A percentile compares a stretch with the other conserved stretches of the same genome.
Evolutionary conservation across 2,113 vertebrate species (phyloP).

Genomic region (Centropus unirufus): DNA sequence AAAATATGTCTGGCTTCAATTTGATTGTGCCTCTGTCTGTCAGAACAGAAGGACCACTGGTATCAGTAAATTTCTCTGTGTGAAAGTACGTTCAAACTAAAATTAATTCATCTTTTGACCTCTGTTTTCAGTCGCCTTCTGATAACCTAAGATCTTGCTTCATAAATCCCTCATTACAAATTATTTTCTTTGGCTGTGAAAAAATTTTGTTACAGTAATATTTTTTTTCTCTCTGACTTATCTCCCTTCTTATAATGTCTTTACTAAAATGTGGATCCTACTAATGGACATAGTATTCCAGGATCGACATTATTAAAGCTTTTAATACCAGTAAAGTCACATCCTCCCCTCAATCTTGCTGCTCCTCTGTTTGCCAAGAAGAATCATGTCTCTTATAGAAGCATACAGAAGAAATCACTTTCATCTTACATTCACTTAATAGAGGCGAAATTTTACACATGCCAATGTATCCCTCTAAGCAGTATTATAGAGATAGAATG

Average conservation of each 20-base stretch:
- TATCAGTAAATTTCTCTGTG: neutral
- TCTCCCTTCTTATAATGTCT: neutral
- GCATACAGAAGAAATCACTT: neutral
- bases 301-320: neutral
- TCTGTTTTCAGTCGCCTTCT: neutral
- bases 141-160: conserved; percentile 51
- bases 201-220: neutral
- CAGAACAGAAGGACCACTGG: neutral
- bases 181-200: conserved; percentile 43
- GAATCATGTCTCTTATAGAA: neutral
- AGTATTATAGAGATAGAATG: neutral
- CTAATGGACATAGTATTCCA: neutral
- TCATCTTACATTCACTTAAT: neutral
- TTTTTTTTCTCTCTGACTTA: neutral
- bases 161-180: conserved; percentile 40
- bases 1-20: conserved; percentile 14
- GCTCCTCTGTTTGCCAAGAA: neutral
- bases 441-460: neutral
- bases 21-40: neutral
- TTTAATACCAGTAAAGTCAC: neutral
- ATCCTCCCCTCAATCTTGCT: neutral
- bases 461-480: neutral
- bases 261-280: neutral
- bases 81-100: neutral
- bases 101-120: conserved; percentile 5